Conservation (phyloP, 2,797 vertebrate species). For the Scomberomorus guttatus region DNA sequence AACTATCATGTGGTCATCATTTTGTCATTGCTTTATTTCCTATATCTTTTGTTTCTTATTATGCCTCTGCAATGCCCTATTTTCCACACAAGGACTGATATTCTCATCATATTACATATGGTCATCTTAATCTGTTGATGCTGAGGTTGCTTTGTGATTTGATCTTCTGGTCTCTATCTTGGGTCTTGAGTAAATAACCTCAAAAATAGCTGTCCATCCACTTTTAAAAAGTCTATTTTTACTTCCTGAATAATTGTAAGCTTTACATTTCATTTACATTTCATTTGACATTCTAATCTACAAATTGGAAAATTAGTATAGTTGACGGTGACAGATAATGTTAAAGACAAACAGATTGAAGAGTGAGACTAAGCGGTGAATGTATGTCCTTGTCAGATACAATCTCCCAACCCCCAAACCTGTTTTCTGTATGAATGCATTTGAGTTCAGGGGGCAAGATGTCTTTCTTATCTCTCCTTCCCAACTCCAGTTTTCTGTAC, state of each 20-base stretch:
- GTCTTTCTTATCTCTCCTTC: conserved; percentile 29
- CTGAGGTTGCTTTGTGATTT: background rate
- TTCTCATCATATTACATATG: background rate
- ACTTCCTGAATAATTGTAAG: background rate
- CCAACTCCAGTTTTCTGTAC: conserved; percentile 17
- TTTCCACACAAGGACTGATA: background rate
- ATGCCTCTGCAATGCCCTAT: background rate
- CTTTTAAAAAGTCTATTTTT: too few species aligned
- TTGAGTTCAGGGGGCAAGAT: conserved; percentile 15
- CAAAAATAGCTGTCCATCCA: background rate
- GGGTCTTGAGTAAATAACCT: too few species aligned
- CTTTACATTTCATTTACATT: background rate
- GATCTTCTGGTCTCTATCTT: background rate
- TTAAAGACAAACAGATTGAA: background rate
- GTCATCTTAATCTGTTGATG: background rate
- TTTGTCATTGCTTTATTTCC: background rate
- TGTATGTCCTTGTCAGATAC: conserved; percentile 3
- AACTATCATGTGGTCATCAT: background rate
- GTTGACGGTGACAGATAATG: background rate
- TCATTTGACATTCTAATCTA: too few species aligned
- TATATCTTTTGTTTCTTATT: background rate
- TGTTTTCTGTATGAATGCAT: conserved; percentile 1
- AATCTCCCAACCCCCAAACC: background rate
- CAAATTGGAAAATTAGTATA: too few species aligned
- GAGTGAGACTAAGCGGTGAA: background rate